A percentile compares a stretch with the other conserved stretches of the same genome.
These are phyloP conservation scores for Cepaea nemoralis DNA, from an alignment of 1,140 invertebrate species.

Conservation along the genomic window DNA sequence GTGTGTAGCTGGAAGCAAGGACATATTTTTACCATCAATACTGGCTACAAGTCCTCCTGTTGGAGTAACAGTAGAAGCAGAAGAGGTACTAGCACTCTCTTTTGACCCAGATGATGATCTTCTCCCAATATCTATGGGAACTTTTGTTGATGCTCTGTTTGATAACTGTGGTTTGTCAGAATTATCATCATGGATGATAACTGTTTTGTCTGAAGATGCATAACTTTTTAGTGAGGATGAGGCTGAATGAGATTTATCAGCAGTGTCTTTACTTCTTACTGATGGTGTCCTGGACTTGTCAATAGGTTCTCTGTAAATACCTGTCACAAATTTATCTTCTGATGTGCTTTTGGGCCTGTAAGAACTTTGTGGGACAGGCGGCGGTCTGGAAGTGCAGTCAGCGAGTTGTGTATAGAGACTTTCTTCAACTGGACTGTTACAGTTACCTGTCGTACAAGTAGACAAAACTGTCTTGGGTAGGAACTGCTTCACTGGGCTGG, in stretches of 20 bases:
- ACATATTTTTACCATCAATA: conserved; percentile 68
- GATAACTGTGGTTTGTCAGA: background rate
- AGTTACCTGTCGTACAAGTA: background rate
- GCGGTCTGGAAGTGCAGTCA: conserved; percentile 31
- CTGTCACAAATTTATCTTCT: conserved; percentile 64
- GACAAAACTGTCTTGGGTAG: background rate
- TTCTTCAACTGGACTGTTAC: background rate
- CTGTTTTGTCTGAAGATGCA: conserved; percentile 42
- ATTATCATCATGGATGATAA: conserved; percentile 36
- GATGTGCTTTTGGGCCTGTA: background rate
- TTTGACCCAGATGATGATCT: conserved; percentile 56
- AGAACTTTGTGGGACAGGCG: conserved; percentile 6
- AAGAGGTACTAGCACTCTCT: conserved; percentile 54
- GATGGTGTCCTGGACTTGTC: conserved; percentile 52
- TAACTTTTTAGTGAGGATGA: conserved; percentile 52
- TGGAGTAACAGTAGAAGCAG: conserved; percentile 61
- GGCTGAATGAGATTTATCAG: conserved; percentile 43
- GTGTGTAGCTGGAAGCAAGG: conserved; percentile 49
- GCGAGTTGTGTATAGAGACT: conserved; percentile 45
- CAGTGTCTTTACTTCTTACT: conserved; percentile 45
- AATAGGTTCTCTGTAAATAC: conserved; percentile 61
- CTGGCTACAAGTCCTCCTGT: conserved; percentile 59
- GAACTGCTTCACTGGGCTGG: background rate
- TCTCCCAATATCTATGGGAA: conserved; percentile 38
- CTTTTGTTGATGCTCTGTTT: background rate